phyloP scores from a whole-genome alignment of 64 coral and sea anemone species.

The Dendrophyllia cribrosa region DNA sequence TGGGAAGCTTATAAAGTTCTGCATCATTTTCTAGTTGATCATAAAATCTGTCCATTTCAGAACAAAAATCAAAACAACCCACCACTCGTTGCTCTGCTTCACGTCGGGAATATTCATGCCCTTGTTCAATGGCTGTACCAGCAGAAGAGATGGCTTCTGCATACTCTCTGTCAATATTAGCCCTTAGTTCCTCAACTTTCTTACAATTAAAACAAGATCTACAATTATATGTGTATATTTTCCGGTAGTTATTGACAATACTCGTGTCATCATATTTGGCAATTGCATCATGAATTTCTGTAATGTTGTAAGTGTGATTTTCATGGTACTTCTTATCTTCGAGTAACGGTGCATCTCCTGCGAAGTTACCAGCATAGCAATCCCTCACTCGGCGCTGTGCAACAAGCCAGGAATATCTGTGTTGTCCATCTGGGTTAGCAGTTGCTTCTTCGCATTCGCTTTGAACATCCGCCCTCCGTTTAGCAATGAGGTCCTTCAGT shows the following conservation, averaged over 20 bases:
- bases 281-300: neutral
- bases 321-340: neutral
- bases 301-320: neutral
- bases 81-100: neutral
- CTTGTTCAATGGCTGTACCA: neutral
- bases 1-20: no score
- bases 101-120: neutral
- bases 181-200: neutral
- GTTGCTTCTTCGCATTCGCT: neutral
- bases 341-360: neutral
- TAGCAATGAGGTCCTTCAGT: neutral
- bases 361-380: constrained; percentile 20
- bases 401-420: neutral
- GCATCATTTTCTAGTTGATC: no score
- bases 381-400: constrained; percentile 3
- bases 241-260: neutral
- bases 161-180: neutral
- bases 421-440: neutral
- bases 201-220: neutral
- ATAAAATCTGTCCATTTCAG: neutral
- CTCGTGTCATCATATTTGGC: neutral
- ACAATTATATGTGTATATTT: neutral
- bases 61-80: neutral
- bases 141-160: neutral
- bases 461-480: neutral